Percentiles rank a stretch among this genome's conserved stretches.
phyloP scores from a whole-genome alignment of 2,888 invertebrate genomes.

The Dascillus cervinus region DNA sequence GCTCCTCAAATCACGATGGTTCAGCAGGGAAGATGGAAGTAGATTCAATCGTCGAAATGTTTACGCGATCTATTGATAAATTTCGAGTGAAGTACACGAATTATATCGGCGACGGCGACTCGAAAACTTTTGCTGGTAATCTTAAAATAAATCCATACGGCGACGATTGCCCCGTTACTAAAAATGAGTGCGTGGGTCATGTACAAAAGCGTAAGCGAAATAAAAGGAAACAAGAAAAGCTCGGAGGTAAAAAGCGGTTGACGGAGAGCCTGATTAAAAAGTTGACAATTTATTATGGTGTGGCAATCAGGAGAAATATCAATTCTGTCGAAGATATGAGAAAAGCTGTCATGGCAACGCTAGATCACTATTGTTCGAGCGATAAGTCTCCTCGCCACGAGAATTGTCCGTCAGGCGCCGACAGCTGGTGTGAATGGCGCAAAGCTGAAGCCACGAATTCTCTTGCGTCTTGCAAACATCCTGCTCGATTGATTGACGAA shows the following conservation, averaged over 20 bases:
- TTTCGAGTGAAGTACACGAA: too few species aligned
- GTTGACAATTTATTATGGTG: constrained; percentile 1
- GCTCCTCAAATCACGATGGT: not conserved
- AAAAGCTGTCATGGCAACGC: constrained; percentile 1
- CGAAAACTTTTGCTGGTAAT: too few species aligned
- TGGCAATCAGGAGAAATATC: constrained; percentile 1
- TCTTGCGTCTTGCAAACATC: not conserved
- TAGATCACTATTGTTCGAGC: constrained; percentile 10
- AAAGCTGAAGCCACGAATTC: not conserved
- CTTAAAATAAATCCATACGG: not conserved
- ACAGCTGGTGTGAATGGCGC: constrained; percentile 1
- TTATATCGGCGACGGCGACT: too few species aligned
- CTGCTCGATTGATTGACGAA: too few species aligned
- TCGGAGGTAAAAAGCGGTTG: not conserved
- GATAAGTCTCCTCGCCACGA: constrained; percentile 12
- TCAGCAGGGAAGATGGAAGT: not conserved
- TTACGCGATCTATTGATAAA: too few species aligned
- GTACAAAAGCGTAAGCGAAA: not conserved
- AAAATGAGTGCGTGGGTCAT: constrained; percentile 1
- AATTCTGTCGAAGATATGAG: constrained; percentile 1
- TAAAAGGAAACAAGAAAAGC: not conserved
- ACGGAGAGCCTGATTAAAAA: not conserved
- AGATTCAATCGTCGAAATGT: too few species aligned
- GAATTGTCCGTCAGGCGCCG: constrained; percentile 9
- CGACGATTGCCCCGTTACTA: not conserved